A percentile compares a stretch with the other conserved stretches of the same genome.
Conservation (phyloP, 2,797 vertebrate genomes). For the Paratrypauchen microcephalus region DNA sequence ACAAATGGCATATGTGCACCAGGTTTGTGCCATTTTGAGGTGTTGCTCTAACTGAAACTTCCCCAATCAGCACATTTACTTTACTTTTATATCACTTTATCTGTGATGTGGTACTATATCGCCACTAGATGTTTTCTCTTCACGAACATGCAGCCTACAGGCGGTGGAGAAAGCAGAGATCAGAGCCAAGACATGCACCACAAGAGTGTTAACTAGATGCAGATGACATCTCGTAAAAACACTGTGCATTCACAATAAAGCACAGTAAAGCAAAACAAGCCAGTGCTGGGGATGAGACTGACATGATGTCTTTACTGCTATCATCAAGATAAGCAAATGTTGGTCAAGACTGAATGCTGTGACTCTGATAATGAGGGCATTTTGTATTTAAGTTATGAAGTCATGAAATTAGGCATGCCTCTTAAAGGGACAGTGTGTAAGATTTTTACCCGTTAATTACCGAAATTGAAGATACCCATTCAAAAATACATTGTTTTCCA, state of each 20-base stretch:
- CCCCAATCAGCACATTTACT: slow-evolving; percentile 37
- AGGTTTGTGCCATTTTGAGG: slow-evolving; percentile 50
- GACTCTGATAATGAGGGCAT: background rate
- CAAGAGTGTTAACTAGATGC: slow-evolving; percentile 56
- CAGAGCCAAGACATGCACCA: slow-evolving; percentile 61
- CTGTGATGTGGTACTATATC: slow-evolving; percentile 57
- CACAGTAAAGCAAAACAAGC: background rate
- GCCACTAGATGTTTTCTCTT: slow-evolving; percentile 34
- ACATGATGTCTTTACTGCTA: background rate
- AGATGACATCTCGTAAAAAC: slow-evolving; percentile 61
- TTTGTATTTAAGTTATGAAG: too few relatives aligned
- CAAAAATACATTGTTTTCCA: too few relatives aligned
- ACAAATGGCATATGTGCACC: slow-evolving; percentile 36
- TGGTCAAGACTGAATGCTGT: too few relatives aligned
- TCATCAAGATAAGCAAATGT: background rate
- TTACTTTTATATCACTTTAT: slow-evolving; percentile 47
- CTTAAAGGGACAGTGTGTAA: too few relatives aligned
- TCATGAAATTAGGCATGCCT: too few relatives aligned
- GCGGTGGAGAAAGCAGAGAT: slow-evolving; percentile 53
- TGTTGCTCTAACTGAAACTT: slow-evolving; percentile 47
- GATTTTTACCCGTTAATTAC: too few relatives aligned
- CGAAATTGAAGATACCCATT: too few relatives aligned
- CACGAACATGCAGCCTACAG: slow-evolving; percentile 46
- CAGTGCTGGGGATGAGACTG: background rate
- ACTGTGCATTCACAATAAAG: background rate